These are phyloP conservation scores for Hypomecis atomaria DNA, from an alignment of 2,888 invertebrate species.

Conservation along the genomic window DNA sequence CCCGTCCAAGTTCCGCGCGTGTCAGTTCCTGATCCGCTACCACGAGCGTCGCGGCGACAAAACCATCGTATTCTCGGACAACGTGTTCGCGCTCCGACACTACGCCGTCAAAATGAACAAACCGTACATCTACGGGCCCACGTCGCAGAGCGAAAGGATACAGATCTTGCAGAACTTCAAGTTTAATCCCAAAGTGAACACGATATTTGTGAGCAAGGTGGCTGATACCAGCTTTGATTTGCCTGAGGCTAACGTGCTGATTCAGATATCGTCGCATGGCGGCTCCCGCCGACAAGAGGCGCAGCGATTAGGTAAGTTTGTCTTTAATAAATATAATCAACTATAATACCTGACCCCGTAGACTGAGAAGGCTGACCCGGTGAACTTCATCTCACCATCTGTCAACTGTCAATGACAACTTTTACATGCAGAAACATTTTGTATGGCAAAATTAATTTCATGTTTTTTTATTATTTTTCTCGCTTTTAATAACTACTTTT, in stretches of 20 bases:
- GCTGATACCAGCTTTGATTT: conserved; percentile 99
- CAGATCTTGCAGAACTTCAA: conserved; percentile 99
- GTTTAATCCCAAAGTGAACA: conserved; percentile 98
- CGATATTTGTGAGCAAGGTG: conserved; percentile 99
- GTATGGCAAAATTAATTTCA: no score
- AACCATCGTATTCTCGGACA: conserved; percentile 99
- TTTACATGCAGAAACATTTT: no score
- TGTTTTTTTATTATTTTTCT: no score
- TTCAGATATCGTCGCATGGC: conserved; percentile 99
- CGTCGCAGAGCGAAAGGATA: conserved; percentile 97
- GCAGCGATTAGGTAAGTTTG: conserved; percentile 96
- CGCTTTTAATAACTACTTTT: no score
- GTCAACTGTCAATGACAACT: no score
- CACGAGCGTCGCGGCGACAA: conserved; percentile 98
- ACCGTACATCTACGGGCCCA: conserved; percentile 99
- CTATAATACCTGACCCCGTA: no score
- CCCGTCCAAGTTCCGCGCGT: conserved; percentile 98
- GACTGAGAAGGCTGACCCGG: no score
- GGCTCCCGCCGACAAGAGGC: conserved; percentile 99
- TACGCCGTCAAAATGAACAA: conserved; percentile 99
- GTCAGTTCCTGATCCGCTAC: conserved; percentile 96
- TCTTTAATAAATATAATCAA: no score
- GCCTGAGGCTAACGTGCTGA: conserved; percentile 99
- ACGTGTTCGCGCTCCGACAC: conserved; percentile 98
- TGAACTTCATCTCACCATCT: no score